These are phyloP conservation scores for Achlya flavicornis DNA, from an alignment of 2,888 invertebrate species.

Conservation along the genomic window DNA sequence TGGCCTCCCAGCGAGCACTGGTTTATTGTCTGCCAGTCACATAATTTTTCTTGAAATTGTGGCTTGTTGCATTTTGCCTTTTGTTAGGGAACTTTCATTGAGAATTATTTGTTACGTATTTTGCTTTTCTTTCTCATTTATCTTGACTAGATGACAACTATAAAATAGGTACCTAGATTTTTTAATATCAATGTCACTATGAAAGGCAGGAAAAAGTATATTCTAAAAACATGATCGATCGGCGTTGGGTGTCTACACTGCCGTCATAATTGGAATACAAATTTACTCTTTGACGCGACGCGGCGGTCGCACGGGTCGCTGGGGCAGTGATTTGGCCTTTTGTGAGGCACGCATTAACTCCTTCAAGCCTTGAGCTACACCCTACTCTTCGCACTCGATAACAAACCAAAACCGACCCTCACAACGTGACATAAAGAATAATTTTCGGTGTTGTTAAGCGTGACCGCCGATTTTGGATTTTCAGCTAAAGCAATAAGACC, in stretches of 20 bases:
- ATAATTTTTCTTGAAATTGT: constrained; percentile 23
- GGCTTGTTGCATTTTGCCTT: constrained; percentile 8
- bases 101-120: too few relatives aligned
- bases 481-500: constrained; percentile 67
- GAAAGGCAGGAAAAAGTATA: not conserved
- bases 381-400: constrained; percentile 16
- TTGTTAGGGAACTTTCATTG: not conserved
- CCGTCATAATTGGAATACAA: constrained; percentile 83
- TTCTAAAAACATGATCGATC: constrained; percentile 39
- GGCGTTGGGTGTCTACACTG: constrained; percentile 47
- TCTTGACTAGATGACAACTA: not conserved
- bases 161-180: too few relatives aligned
- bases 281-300: constrained; percentile 77
- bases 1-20: constrained; percentile 47
- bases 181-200: not conserved
- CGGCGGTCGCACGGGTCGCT: constrained; percentile 51
- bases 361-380: constrained; percentile 73
- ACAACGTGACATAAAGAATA: constrained; percentile 29
- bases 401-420: constrained; percentile 52
- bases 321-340: constrained; percentile 82
- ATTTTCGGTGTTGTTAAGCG: constrained; percentile 29
- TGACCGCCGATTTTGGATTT: constrained; percentile 65
- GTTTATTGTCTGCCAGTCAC: constrained; percentile 38
- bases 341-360: constrained; percentile 83
- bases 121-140: not conserved